Percentiles rank a stretch among this genome's conserved stretches.
Evolutionary conservation across 2,113 vertebrate species (phyloP).

Genomic region (Turnix velox): DNA sequence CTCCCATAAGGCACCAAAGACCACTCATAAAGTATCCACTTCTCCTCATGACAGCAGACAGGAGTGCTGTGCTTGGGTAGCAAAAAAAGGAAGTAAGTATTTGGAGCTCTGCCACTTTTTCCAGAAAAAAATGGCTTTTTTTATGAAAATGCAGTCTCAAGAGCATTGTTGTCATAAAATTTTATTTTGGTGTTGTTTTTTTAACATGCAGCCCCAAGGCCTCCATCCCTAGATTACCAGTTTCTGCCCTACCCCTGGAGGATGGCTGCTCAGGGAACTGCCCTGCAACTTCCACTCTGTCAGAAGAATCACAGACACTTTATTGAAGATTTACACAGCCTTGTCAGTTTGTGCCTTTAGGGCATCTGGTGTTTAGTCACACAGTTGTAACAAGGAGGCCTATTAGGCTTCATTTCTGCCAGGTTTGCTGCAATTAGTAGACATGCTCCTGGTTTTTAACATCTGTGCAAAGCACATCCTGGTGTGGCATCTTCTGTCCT

Average conservation of each 20-base stretch:
- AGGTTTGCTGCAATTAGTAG: slow-evolving; percentile 17
- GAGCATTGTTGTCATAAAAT: not conserved
- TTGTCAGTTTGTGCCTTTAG: slow-evolving; percentile 45
- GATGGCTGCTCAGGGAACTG: not conserved
- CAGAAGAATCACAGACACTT: not conserved
- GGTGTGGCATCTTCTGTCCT: not conserved
- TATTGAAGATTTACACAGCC: slow-evolving; percentile 10
- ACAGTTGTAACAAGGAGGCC: not conserved
- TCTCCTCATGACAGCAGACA: not conserved
- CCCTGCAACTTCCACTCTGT: not conserved
- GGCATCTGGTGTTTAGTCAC: slow-evolving; percentile 52
- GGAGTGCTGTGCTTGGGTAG: not conserved
- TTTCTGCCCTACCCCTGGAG: not conserved
- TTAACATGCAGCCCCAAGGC: not conserved
- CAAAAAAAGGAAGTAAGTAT: not conserved
- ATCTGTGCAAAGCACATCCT: not conserved
- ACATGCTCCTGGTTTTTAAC: not conserved
- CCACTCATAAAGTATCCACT: not conserved
- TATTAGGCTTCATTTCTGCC: slow-evolving; percentile 36
- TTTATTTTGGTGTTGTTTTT: not conserved
- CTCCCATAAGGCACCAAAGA: not conserved
- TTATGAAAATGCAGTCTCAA: not conserved
- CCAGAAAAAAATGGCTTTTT: not conserved
- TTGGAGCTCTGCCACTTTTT: not conserved
- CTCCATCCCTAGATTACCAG: not conserved